Evolutionary conservation across 2,797 vertebrate genomes (phyloP), one percentile per base, ranked within the genome.

Genomic region (Poeciliopsis infans): DNA sequence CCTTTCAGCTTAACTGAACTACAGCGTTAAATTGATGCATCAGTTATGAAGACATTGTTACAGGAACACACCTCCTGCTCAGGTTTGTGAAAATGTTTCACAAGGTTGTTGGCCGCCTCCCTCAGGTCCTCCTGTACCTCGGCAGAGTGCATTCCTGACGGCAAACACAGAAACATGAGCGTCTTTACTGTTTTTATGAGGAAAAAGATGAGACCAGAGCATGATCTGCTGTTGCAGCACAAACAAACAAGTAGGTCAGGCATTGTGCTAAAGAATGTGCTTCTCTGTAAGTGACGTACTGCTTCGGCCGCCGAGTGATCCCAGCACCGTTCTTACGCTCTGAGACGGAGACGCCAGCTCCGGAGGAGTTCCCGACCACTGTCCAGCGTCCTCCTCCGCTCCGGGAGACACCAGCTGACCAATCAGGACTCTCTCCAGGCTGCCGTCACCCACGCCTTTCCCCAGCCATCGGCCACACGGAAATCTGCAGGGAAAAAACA

Each of bases 31-130:
- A 78, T 43, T 28, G 81, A 72, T 51, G 45, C 7, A 75, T 45
- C 10, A 23, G 49, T 39, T 41, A n/a, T 36, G n/a, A 41, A 57
- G n/a, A 74, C 8, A 13, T 23, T 36, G 15, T 66, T 4, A 28
- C 25, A 70, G 20, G 33, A 55, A 86, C 92, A n/a, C 95, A 98
- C 98, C 98, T 99, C 98, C 93, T 98, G 99, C 84, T 99, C 98
- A 12, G 97, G 97, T 91, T 99, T 99, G 94, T 99, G 98, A 80
- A 99, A 99, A 88, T 99, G 97, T 86, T 99, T 99, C 53, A 99
- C 97, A 33, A 99, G 98, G 91, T 97, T 99, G 91, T 99, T 99
- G 61, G 98, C 97, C 0, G 98, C 97, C 94, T 99, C 98, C 81
- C 98, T 97, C 1, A 99, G 97, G 84, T 97, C 97, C 92, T 99